A percentile compares a stretch with the other conserved stretches of the same genome.
phyloP scores from a whole-genome alignment of 2,113 vertebrate species.

The Atractosteus spatula region DNA sequence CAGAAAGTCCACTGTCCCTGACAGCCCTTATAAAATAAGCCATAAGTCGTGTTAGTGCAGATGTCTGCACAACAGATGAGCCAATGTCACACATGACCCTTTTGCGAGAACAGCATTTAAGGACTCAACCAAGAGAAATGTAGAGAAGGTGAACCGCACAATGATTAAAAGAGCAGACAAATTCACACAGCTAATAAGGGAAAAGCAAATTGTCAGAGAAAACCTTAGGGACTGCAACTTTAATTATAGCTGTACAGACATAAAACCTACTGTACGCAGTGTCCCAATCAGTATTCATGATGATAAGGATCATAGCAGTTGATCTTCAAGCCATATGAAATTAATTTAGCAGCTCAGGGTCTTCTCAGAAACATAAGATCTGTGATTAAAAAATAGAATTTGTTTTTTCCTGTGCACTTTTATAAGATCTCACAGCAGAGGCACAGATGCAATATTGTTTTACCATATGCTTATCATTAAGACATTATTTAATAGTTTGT shows the following conservation, averaged over 20 bases:
- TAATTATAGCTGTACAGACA: constrained; percentile 15
- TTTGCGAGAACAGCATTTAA: constrained; percentile 16
- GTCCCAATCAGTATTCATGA: constrained; percentile 11
- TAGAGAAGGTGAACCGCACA: constrained; percentile 36
- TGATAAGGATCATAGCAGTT: constrained; percentile 39
- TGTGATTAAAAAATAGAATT: not conserved
- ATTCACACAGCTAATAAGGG: constrained; percentile 11
- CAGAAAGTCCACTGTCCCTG: too few species aligned
- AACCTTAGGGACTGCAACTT: not conserved
- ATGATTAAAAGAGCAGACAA: constrained; percentile 19
- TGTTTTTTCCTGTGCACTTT: not conserved
- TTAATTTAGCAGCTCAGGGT: constrained; percentile 29
- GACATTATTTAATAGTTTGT: not conserved
- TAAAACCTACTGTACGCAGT: constrained; percentile 10
- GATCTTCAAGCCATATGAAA: constrained; percentile 45
- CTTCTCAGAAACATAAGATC: constrained; percentile 2
- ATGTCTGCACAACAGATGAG: constrained; percentile 4
- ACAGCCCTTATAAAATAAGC: too few species aligned
- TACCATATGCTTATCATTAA: too few species aligned
- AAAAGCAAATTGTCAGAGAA: constrained; percentile 17
- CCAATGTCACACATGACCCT: constrained; percentile 36
- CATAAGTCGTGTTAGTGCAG: too few species aligned
- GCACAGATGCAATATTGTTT: not conserved
- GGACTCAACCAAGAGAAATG: constrained; percentile 30
- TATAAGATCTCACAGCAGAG: not conserved